Base-by-base conservation (phyloP, 2,888 invertebrate species). In the Liodrosophila aerea region DNA sequence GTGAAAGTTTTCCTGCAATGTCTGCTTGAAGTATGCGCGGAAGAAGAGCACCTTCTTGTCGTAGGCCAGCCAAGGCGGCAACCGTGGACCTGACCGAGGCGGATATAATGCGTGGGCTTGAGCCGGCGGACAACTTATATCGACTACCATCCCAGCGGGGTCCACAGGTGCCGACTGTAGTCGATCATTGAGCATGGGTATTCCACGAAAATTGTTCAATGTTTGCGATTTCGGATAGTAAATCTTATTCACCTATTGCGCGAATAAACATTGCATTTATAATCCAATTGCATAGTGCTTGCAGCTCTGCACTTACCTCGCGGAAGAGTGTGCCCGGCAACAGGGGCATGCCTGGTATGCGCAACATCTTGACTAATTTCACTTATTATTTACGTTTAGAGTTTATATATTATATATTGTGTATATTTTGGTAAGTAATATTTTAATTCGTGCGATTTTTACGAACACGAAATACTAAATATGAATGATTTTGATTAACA, bases 41-140 rank as follows among this genome's bases (percentile, higher is more conserved):
- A 90, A 90, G 47, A 88, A 84, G 0, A 90, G 69, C 87, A 95
- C 95, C 91, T 97, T 93, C 90, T 96, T 95, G 87, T 98, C 97
- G 88, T 94, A 96, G 54, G 95, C 94, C 53, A 97, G 92, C 97
- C 97, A 98, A 0, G 95, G 91, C 0, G 97, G 97, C 41, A 95
- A 88, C 64, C 94, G 94, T 0, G 93, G 92, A 0, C 94, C 94
- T 87, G 94, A 94, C 66, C 95, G 95, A 8, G 94, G 92, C 1
- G 95, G 93, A 90, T 95, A 96, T 30, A 95, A 88, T 0, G 96
- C 95, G 0, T 95, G 94, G 76, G 92, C 92, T 57, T 91, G 91
- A 51, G 91, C 89, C 3, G 90, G 87, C 22, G 91, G 90, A 60
- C 91, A 90, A 64, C 91, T 92, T 1, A 76, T 59, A 52, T 88